phyloP scores from a whole-genome alignment of 2,797 vertebrate species.

The Champsocephalus esox region DNA sequence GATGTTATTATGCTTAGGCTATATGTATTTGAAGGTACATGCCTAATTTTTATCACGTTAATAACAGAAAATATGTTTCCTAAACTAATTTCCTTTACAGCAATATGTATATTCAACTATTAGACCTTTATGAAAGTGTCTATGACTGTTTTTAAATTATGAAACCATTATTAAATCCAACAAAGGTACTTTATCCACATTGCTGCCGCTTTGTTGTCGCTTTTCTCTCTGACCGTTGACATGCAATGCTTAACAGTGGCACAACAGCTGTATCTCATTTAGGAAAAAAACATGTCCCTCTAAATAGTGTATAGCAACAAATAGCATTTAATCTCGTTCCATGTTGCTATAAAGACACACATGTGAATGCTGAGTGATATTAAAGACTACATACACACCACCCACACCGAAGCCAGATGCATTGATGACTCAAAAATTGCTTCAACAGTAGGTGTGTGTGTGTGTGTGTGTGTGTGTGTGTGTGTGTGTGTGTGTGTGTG shows the following conservation, averaged over 20 bases:
- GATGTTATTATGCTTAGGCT: not conserved
- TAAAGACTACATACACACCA: conserved; percentile 15
- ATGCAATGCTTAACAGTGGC: conserved; percentile 14
- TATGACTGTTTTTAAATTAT: conserved; percentile 9
- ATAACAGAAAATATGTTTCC: not conserved
- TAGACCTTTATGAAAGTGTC: not conserved
- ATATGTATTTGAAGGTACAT: no score
- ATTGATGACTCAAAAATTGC: conserved; percentile 30
- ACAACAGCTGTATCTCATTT: conserved; percentile 27
- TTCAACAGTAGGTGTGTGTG: conserved; percentile 13
- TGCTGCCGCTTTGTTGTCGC: not conserved
- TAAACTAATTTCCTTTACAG: not conserved
- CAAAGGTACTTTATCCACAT: conserved; percentile 4
- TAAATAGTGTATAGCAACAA: conserved; percentile 17
- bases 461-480: conserved; percentile 8
- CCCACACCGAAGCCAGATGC: conserved; percentile 32
- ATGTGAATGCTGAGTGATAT: conserved; percentile 18
- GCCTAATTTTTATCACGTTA: no score
- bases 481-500: not conserved
- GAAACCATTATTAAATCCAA: conserved; percentile 22
- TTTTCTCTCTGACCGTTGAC: conserved; percentile 25
- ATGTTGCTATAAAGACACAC: not conserved
- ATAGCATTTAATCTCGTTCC: not conserved
- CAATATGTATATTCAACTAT: not conserved
- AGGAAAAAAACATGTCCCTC: conserved; percentile 34